Evolutionary conservation across 2,888 invertebrate species (phyloP).

Genomic region (Liodrosophila aerea): DNA sequence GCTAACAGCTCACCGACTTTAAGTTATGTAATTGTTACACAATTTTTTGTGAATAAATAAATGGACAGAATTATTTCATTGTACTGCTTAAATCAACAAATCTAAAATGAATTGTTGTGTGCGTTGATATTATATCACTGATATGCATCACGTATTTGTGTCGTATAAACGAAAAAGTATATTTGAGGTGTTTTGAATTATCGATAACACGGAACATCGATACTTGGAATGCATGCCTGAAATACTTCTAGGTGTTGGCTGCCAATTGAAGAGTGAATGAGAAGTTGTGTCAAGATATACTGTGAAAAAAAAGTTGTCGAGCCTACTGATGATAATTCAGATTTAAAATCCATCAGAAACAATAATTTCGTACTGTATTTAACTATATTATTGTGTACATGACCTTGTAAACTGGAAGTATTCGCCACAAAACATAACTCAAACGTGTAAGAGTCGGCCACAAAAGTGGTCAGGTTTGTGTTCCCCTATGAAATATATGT

Average conservation of each 20-base stretch:
- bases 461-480: slow-evolving; percentile 36
- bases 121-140: too few relatives aligned
- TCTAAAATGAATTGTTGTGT: too few relatives aligned
- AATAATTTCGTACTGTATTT: slow-evolving; percentile 10
- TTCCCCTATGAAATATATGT: slow-evolving; percentile 16
- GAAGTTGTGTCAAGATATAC: slow-evolving; percentile 54
- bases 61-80: too few relatives aligned
- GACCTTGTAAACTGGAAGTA: neutral
- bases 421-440: slow-evolving; percentile 4
- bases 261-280: slow-evolving; percentile 71
- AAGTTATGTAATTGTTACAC: too few relatives aligned
- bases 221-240: slow-evolving; percentile 28
- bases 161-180: neutral
- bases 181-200: neutral
- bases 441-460: slow-evolving; percentile 15
- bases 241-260: slow-evolving; percentile 65
- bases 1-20: too few relatives aligned
- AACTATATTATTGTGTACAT: slow-evolving; percentile 12
- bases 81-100: too few relatives aligned
- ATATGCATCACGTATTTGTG: too few relatives aligned
- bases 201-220: slow-evolving; percentile 18
- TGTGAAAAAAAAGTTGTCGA: slow-evolving; percentile 36
- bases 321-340: slow-evolving; percentile 27
- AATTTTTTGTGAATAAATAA: too few relatives aligned
- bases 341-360: slow-evolving; percentile 10